Conservation (phyloP, 2,797 vertebrate genomes). For the Tragelaphus oryx region DNA sequence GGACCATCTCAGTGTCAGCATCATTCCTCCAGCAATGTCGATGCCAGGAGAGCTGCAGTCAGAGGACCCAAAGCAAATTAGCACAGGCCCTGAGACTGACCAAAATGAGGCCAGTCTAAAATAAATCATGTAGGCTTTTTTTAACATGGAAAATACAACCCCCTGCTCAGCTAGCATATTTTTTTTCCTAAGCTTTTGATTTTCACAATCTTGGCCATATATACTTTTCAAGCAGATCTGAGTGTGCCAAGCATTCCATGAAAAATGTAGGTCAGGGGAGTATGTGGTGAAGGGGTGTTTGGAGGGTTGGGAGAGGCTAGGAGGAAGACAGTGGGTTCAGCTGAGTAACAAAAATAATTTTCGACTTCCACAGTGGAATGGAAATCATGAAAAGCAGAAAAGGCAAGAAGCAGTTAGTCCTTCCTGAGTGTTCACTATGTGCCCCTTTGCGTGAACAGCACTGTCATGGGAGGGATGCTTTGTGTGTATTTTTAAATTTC, state of each 20-base stretch:
- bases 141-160: not conserved
- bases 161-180: not conserved
- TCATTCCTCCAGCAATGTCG: not conserved
- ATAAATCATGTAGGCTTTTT: slow-evolving; percentile 33
- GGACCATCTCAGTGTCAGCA: not conserved
- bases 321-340: not conserved
- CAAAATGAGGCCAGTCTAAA: slow-evolving; percentile 53
- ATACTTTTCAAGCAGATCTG: not conserved
- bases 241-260: not conserved
- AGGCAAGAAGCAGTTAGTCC: not conserved
- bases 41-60: not conserved
- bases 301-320: not conserved
- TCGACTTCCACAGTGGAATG: rapidly evolving
- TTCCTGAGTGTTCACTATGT: not conserved
- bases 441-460: not conserved
- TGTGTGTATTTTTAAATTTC: not conserved
- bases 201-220: not conserved
- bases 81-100: not conserved
- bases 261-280: not conserved
- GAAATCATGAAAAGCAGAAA: not conserved
- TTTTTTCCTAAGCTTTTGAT: slow-evolving; percentile 1
- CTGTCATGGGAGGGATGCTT: not conserved
- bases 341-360: not conserved
- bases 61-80: slow-evolving; percentile 10
- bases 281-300: rapidly evolving